Percentiles rank a stretch among this genome's conserved stretches.
Conservation (phyloP, 2,113 vertebrate species). For the Gymnorhina tibicen region DNA sequence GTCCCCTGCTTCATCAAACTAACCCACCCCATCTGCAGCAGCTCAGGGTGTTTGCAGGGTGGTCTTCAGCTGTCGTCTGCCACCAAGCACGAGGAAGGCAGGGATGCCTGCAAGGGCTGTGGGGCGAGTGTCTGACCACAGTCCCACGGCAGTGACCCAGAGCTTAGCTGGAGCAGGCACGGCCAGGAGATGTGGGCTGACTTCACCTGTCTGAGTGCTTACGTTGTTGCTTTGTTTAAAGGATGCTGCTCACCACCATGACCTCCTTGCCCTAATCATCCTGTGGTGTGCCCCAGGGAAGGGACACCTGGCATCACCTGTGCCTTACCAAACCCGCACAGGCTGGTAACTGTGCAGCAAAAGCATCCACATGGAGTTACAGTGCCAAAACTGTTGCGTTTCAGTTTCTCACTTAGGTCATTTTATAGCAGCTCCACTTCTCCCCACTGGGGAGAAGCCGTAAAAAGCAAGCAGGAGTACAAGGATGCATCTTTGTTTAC, state of each 20-base stretch:
- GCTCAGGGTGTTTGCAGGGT: neutral
- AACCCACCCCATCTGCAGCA: neutral
- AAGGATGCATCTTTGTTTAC: neutral
- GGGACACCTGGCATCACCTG: neutral
- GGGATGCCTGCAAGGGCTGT: neutral
- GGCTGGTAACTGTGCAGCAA: neutral
- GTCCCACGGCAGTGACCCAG: rapidly evolving
- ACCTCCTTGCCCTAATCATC: neutral
- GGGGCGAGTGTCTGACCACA: neutral
- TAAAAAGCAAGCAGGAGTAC: neutral
- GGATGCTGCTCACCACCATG: neutral
- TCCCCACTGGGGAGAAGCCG: neutral
- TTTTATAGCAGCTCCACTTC: neutral
- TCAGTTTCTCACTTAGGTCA: neutral
- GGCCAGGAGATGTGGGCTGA: neutral
- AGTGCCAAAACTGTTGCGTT: neutral
- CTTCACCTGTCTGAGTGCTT: neutral
- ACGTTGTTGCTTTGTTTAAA: neutral
- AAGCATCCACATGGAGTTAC: neutral
- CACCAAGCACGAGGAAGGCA: neutral
- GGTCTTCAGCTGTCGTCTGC: neutral
- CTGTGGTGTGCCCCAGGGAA: neutral
- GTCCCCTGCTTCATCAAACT: neutral
- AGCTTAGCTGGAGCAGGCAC: neutral
- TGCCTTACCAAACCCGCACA: neutral